A percentile compares a stretch with the other conserved stretches of the same genome.
Evolutionary conservation across 2,888 invertebrate genomes (phyloP).

Genomic region (Endomychus coccineus): DNA sequence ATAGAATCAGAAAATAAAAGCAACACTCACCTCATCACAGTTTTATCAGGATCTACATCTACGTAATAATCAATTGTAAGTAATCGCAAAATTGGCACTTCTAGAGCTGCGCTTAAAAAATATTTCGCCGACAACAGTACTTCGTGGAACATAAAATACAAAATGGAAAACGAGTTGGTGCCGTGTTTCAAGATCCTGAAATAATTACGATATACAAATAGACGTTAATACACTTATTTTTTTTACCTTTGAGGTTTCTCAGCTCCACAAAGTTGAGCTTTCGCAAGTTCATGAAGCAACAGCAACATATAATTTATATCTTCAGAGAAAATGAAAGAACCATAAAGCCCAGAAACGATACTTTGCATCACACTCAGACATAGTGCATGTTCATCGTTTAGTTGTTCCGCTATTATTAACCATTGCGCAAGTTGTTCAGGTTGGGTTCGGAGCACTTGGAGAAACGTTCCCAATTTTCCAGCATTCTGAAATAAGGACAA

Average conservation of each 20-base stretch:
- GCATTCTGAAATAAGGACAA: slow-evolving; percentile 42
- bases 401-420: slow-evolving; percentile 58
- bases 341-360: slow-evolving; percentile 60
- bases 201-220: slow-evolving; percentile 16
- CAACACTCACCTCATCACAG: slow-evolving; percentile 59
- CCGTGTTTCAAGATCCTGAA: slow-evolving; percentile 70
- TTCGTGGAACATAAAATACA: slow-evolving; percentile 85
- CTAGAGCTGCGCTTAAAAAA: slow-evolving; percentile 86
- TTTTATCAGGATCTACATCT: slow-evolving; percentile 86
- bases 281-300: slow-evolving; percentile 59
- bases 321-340: slow-evolving; percentile 66
- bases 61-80: slow-evolving; percentile 87
- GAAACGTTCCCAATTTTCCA: slow-evolving; percentile 59
- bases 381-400: slow-evolving; percentile 36
- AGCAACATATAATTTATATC: slow-evolving; percentile 63
- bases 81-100: slow-evolving; percentile 84
- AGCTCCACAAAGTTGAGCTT: slow-evolving; percentile 61
- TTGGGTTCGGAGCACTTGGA: slow-evolving; percentile 59
- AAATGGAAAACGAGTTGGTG: slow-evolving; percentile 76
- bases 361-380: slow-evolving; percentile 46
- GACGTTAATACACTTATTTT: background rate
- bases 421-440: slow-evolving; percentile 65
- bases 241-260: slow-evolving; percentile 56
- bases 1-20: too few species aligned
- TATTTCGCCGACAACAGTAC: slow-evolving; percentile 84